Percentiles rank a stretch among this genome's conserved stretches.
These are phyloP conservation scores for Lycopodina hypogea DNA, from an alignment of 37 sponge, comb jelly and placozoan species.

Conservation along the genomic window DNA sequence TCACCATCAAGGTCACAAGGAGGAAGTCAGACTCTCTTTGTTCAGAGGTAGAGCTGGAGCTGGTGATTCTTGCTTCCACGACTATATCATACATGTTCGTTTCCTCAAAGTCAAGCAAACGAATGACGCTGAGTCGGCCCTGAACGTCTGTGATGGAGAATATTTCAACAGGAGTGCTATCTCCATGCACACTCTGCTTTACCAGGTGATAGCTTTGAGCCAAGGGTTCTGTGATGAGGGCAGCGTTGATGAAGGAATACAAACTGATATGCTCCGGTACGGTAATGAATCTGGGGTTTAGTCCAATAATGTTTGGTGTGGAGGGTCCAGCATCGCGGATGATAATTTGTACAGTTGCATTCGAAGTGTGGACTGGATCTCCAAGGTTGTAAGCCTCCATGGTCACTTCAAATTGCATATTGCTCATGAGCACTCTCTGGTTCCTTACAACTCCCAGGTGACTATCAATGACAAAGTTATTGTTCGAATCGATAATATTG, in stretches of 20 bases:
- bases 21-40: slow-evolving; percentile 33
- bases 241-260: neutral
- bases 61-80: slow-evolving; percentile 26
- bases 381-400: slow-evolving; percentile 46
- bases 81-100: slow-evolving; percentile 29
- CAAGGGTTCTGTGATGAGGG: neutral
- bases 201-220: slow-evolving; percentile 30
- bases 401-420: neutral
- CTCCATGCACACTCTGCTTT: neutral
- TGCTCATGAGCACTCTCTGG: slow-evolving; percentile 13
- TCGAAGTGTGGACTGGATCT: neutral
- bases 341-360: slow-evolving; percentile 12
- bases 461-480: slow-evolving; percentile 37
- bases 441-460: slow-evolving; percentile 51
- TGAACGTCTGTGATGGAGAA: slow-evolving; percentile 10
- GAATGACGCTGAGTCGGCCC: slow-evolving; percentile 1
- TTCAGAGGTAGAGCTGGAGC: neutral
- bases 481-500: neutral
- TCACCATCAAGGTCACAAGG: slow-evolving; percentile 28
- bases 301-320: neutral
- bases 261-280: neutral
- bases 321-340: neutral
- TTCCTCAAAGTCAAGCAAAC: slow-evolving; percentile 41
- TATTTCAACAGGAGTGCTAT: neutral
- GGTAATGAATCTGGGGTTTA: neutral